Base-by-base conservation (phyloP, 1,140 invertebrate species). In the Mya arenaria region DNA sequence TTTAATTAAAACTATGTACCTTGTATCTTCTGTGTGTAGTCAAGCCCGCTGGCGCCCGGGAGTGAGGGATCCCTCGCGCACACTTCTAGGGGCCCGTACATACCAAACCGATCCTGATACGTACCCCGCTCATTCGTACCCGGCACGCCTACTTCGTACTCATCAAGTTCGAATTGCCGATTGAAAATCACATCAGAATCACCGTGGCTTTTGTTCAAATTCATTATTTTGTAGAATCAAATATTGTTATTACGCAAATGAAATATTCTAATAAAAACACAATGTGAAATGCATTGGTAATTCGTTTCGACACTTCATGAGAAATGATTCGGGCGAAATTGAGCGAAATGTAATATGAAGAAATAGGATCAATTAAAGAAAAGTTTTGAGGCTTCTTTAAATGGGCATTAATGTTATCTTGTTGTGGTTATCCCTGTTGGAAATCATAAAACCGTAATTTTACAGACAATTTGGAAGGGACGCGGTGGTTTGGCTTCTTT, bases 291-390 rank as follows among this genome's bases (percentile, higher is more conserved):
- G 44, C 41, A 80, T 80, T 80, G n/a, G 32, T 80, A 80, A 80
- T 80, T 80, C 68, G 65, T 62, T 58, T 48, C 62, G 77, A 80
- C 77, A 71, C 66, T 55, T 69, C 30, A 52, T 32, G 37, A 44
- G 25, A 48, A 80, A 71, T 80, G 77, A 80, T 80, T 34, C 65
- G 30, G 71, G 34, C 23, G 66, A 80, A 80, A 80, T 80, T 80
- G 77, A 71, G 77, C 77, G 56, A 34, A 39, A 44, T 13, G 77
- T 62, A 80, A 71, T 71, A 80, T 80, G 44, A 8, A 60, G 62
- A 80, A 80, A 69, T 80, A 80, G 62, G 30, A 8, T 60, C 60
- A 69, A 80, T 80, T 80, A 80, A 69, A 15, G 55, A 52, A 30
- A 17, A 68, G 23, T 60, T 71, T 5, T 71, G 58, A 37, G 65